Percentiles rank a stretch among this genome's conserved stretches.
phyloP scores from a whole-genome alignment of 2,797 vertebrate genomes.

The Rhyacichthys aspro region DNA sequence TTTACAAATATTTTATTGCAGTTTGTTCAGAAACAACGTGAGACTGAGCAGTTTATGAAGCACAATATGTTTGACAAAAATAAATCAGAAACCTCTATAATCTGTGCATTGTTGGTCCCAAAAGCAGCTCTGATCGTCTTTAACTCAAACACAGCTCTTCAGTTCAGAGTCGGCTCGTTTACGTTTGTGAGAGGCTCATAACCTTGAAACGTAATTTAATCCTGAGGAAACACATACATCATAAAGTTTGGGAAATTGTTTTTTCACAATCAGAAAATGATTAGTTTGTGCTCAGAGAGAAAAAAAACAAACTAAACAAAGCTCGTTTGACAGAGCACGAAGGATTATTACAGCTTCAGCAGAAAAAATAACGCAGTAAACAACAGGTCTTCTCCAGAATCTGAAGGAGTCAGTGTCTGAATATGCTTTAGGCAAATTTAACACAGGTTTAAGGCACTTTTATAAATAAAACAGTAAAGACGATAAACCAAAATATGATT shows the following conservation, averaged over 20 bases:
- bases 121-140: no score
- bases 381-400: neutral
- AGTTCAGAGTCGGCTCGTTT: no score
- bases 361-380: conserved; percentile 7
- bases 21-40: neutral
- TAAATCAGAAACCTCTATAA: neutral
- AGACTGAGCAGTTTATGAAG: neutral
- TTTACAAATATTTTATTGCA: neutral
- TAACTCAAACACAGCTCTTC: no score
- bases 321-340: neutral
- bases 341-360: neutral
- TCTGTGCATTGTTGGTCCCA: no score
- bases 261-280: conserved; percentile 22
- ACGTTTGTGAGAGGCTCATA: no score
- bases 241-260: conserved; percentile 16
- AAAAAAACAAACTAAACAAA: conserved; percentile 13
- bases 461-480: no score
- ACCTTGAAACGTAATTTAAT: no score
- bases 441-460: no score
- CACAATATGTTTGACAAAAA: conserved; percentile 1
- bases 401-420: no score
- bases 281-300: conserved; percentile 24
- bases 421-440: no score
- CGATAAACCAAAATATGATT: no score
- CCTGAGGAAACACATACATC: no score